Conservation (phyloP, 2,113 vertebrate species). For the Stegastes partitus region DNA sequence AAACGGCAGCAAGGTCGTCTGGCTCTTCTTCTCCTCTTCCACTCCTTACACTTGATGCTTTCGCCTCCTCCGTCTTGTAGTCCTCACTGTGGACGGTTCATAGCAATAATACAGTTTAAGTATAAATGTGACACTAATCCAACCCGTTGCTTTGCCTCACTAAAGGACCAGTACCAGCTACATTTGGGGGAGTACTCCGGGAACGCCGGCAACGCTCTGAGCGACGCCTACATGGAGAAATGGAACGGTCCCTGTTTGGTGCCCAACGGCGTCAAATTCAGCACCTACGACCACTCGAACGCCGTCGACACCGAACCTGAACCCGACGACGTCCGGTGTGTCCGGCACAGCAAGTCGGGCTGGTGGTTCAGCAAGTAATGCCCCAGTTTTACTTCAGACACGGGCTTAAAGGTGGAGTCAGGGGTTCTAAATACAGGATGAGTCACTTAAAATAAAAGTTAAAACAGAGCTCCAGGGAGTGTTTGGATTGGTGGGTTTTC, state of each 20-base stretch:
- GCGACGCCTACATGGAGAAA: not conserved
- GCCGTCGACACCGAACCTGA: not conserved
- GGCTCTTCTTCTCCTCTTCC: not conserved
- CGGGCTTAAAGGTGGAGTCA: too few relatives aligned
- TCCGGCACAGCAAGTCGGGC: slow-evolving; percentile 69
- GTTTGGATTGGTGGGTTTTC: too few relatives aligned
- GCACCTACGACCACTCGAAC: slow-evolving; percentile 67
- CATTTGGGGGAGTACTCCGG: slow-evolving; percentile 72
- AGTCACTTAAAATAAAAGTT: too few relatives aligned
- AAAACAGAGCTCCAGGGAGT: too few relatives aligned
- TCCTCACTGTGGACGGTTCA: too few relatives aligned
- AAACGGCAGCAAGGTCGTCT: slow-evolving; percentile 31
- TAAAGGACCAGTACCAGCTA: slow-evolving; percentile 70
- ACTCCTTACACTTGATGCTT: not conserved
- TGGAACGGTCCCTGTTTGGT: not conserved
- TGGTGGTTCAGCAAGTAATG: slow-evolving; percentile 77
- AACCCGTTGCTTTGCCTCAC: not conserved
- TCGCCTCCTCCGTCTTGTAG: not conserved
- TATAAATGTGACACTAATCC: too few relatives aligned
- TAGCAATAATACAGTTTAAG: too few relatives aligned
- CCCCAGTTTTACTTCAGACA: too few relatives aligned
- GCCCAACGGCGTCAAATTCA: slow-evolving; percentile 62
- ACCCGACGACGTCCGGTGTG: slow-evolving; percentile 19
- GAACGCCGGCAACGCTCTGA: slow-evolving; percentile 63
- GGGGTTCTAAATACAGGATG: too few relatives aligned